phyloP scores from a whole-genome alignment of 2,797 vertebrate species.

The Cynodonichthys magdalenae region DNA sequence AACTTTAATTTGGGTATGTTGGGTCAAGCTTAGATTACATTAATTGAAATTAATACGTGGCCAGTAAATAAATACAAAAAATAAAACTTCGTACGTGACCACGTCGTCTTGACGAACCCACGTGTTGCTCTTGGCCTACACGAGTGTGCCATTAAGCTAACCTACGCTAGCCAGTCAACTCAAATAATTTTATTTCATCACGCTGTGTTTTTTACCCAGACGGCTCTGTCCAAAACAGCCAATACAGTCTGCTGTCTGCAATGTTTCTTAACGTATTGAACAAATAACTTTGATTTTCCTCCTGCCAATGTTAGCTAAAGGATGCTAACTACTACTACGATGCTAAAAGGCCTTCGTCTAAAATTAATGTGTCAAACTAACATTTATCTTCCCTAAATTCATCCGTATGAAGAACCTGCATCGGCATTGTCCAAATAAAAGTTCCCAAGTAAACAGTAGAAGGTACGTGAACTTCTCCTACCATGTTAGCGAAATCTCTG shows the following conservation, averaged over 20 bases:
- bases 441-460: rapidly evolving
- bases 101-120: slow-evolving; percentile 45
- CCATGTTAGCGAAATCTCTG: slow-evolving; percentile 54
- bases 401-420: rapidly evolving
- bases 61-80: background rate
- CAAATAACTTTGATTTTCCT: rapidly evolving
- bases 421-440: rapidly evolving
- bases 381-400: background rate
- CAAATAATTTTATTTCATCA: background rate
- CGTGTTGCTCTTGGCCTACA: slow-evolving; percentile 55
- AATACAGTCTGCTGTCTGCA: too few relatives aligned
- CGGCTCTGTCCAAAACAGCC: rapidly evolving
- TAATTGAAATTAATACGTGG: too few relatives aligned
- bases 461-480: slow-evolving; percentile 7
- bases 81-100: background rate
- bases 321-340: slow-evolving; percentile 15
- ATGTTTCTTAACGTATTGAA: rapidly evolving
- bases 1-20: too few relatives aligned
- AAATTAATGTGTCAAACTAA: rapidly evolving
- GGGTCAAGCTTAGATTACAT: rapidly evolving
- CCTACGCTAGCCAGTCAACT: slow-evolving; percentile 1
- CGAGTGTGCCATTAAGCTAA: slow-evolving; percentile 21
- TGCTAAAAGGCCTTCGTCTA: slow-evolving; percentile 13
- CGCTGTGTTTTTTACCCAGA: rapidly evolving
- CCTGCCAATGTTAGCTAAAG: slow-evolving; percentile 20